Evolutionary conservation across 2,797 vertebrate species (phyloP), one percentile per base, ranked within the genome.

Genomic region (Pseudochromis fuscus): DNA sequence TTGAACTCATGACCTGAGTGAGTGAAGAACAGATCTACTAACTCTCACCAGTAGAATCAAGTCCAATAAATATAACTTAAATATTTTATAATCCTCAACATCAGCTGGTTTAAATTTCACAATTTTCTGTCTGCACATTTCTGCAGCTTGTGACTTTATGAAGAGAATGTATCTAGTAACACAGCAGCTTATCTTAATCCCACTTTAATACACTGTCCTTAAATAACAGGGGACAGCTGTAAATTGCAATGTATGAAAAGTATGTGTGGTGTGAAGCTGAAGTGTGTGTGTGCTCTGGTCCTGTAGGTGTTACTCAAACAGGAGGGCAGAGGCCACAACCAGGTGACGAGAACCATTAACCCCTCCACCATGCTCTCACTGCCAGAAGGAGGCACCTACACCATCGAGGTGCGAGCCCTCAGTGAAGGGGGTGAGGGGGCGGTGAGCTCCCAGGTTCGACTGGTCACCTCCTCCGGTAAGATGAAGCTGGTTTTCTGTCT

Each of bases 381-480:
- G 68, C 95, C 96, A 0, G 97, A 98, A 63, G 96, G 95, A 59
- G 98, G 97, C 15, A 95, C 97, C 64, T 99, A 98, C 60, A 94
- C 96, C 86, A 98, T 98, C 5, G 96, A 98, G 88, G 96, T 99
- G 46, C 94, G 96, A 12, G 95, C 96, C 0, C 94, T 96, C 75
- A 96, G 98, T 27, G 97, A 98, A 90, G 98, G 97, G 31, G 98
- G 98, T 7, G 97, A 98, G 75, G 96, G 96, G 50, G 94, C 95
- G 0, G 86, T 95, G 16, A 96, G 96, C 87, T 92, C 96, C 46
- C 96, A 97, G 53, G 95, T 98, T 68, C 95, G 96, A 88, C 89
- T 99, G 37, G 95, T 96, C 52, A 97, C 96, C 55, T 96, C 96
- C 85, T 96, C 97, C 79, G 97, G 97, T 98, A 91, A 92, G 92